Evolutionary conservation across 2,797 vertebrate species (phyloP), one percentile per base, ranked within the genome.

Genomic region (Botia almorhae): DNA sequence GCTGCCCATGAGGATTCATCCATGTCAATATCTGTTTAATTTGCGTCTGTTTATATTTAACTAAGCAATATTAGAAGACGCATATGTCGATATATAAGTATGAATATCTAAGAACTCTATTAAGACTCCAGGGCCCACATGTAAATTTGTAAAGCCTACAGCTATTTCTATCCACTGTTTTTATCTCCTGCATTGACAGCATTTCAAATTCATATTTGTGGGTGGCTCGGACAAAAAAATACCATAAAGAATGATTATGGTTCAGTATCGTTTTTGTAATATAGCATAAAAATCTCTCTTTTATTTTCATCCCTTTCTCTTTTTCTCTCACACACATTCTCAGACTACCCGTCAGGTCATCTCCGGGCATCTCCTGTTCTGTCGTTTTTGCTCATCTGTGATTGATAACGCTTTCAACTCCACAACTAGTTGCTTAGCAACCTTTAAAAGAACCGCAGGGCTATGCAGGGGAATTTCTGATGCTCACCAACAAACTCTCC

Each of bases 341-440:
- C 51, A 46, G 76, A 55, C 70, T 58, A 58, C 68, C n/a, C 14
- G 55, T 82, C 74, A 83, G 81, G 83, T 84, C 81, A 85, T 78
- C 55, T 67, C 50, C 51, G 50, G 48, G 80, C 69, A 76, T 84
- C 78, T 82, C 61, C 70, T 83, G 48, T 76, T 77, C 58, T 55
- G 48, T 78, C 46, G 76, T 4, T 63, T 79, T 75, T 60, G n/a
- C 78, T 85, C 78, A 71, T 81, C 70, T 46, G 73, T 67, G 78
- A 76, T 76, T 87, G 83, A 82, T 86, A 83, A 74, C 75, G 83
- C 36, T 82, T 74, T 76, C 83, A 81, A 85, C 65, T 60, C 77
- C 84, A 83, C 74, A 84, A 85, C 81, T 86, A 87, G 88, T 89
- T 89, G 88, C 88, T 87, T 84, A 87, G 88, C 88, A 89, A 89